A percentile compares a stretch with the other conserved stretches of the same genome.
Evolutionary conservation across 2,797 vertebrate genomes (phyloP).

Genomic region (Falco cherrug): DNA sequence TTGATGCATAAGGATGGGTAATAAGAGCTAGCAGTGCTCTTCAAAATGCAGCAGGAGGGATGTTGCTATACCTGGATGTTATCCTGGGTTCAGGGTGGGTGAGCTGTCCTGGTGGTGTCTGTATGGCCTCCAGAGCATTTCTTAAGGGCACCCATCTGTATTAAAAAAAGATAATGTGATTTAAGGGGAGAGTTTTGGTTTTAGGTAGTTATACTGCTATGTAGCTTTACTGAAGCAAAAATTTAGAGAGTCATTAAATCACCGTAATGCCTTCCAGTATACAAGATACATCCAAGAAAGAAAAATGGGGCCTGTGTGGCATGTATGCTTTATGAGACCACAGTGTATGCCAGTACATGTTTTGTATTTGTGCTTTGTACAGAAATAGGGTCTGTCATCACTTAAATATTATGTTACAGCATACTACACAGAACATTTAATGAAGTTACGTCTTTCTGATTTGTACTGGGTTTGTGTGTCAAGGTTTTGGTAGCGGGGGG

Average conservation of each 20-base stretch:
- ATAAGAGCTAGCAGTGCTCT: neutral
- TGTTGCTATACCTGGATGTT: neutral
- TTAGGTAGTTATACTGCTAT: neutral
- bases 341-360: neutral
- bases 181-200: neutral
- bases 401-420: neutral
- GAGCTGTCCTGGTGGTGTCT: neutral
- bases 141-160: neutral
- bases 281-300: neutral
- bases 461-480: too few species aligned
- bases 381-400: neutral
- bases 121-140: neutral
- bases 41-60: neutral
- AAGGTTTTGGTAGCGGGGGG: too few species aligned
- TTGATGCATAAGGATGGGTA: too few species aligned
- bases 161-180: neutral
- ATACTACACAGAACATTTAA: neutral
- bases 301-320: neutral
- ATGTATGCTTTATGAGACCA: fast-evolving
- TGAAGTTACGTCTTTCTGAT: neutral
- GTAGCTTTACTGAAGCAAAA: neutral
- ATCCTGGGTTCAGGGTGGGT: neutral
- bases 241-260: too few species aligned
- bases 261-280: neutral
- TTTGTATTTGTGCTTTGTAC: neutral